These are phyloP conservation scores for Tetramorium bicarinatum DNA, from an alignment of 2,888 invertebrate genomes.

Conservation along the genomic window DNA sequence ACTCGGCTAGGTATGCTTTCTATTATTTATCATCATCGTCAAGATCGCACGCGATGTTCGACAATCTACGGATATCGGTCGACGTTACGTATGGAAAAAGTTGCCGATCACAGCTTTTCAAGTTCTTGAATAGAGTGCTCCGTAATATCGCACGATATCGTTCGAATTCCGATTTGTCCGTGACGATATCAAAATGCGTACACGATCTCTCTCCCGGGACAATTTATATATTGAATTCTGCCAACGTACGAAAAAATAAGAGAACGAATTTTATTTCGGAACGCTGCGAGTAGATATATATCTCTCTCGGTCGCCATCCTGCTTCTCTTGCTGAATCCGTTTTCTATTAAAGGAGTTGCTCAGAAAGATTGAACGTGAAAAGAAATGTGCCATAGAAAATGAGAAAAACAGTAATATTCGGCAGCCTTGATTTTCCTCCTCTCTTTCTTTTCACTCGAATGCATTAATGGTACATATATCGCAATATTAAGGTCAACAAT, in stretches of 20 bases:
- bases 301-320: constrained; percentile 31
- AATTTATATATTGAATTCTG: constrained; percentile 59
- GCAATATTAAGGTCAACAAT: constrained; percentile 19
- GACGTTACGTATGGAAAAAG: background rate
- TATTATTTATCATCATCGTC: constrained; percentile 20
- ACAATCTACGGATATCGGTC: background rate
- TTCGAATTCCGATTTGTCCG: constrained; percentile 23
- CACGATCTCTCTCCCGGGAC: background rate
- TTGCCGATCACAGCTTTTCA: background rate
- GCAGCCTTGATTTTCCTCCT: constrained; percentile 13
- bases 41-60: background rate
- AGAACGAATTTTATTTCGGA: constrained; percentile 57
- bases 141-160: background rate
- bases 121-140: background rate
- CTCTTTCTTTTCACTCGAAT: background rate
- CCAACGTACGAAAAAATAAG: constrained; percentile 48
- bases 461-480: background rate
- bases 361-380: constrained; percentile 67
- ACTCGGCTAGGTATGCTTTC: background rate
- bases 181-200: constrained; percentile 35
- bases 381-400: constrained; percentile 68
- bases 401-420: constrained; percentile 58
- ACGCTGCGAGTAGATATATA: constrained; percentile 41
- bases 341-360: constrained; percentile 74
- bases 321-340: constrained; percentile 62